Percentiles rank a stretch among this genome's conserved stretches.
These are phyloP conservation scores for Colistium nudipinnis DNA, from an alignment of 2,113 vertebrate genomes.

Conservation along the genomic window DNA sequence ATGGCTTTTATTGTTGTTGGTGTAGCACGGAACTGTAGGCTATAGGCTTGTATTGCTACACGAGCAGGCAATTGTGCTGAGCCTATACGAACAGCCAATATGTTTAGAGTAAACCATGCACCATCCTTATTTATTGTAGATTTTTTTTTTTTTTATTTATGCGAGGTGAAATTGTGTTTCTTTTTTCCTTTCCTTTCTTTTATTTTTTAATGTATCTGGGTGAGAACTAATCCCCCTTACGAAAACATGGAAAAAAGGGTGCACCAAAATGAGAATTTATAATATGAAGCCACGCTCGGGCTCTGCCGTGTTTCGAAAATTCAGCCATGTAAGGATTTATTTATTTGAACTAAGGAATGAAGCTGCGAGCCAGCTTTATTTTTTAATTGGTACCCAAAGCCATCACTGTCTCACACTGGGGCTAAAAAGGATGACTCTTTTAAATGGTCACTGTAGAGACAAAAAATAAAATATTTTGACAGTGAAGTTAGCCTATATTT, in stretches of 20 bases:
- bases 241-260: not conserved
- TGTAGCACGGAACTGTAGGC: constrained; percentile 53
- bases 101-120: not conserved
- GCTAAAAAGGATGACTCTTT: constrained; percentile 9
- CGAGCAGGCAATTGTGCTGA: too few relatives aligned
- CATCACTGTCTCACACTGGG: not conserved
- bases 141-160: too few relatives aligned
- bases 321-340: constrained; percentile 7
- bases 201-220: too few relatives aligned
- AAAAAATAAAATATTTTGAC: constrained; percentile 8
- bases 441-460: not conserved
- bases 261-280: constrained; percentile 6
- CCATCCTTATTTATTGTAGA: too few relatives aligned
- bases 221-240: too few relatives aligned
- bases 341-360: constrained; percentile 20
- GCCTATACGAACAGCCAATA: constrained; percentile 31
- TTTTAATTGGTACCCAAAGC: constrained; percentile 20
- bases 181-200: too few relatives aligned
- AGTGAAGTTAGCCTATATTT: constrained; percentile 4
- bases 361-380: constrained; percentile 15
- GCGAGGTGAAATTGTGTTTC: too few relatives aligned
- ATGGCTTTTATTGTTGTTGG: constrained; percentile 65
- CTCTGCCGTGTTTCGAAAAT: not conserved
- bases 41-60: too few relatives aligned
- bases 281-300: constrained; percentile 7